Evolutionary conservation across 2,888 invertebrate genomes (phyloP), one percentile per base, ranked within the genome.

Genomic region (Drosophila macrospina): DNA sequence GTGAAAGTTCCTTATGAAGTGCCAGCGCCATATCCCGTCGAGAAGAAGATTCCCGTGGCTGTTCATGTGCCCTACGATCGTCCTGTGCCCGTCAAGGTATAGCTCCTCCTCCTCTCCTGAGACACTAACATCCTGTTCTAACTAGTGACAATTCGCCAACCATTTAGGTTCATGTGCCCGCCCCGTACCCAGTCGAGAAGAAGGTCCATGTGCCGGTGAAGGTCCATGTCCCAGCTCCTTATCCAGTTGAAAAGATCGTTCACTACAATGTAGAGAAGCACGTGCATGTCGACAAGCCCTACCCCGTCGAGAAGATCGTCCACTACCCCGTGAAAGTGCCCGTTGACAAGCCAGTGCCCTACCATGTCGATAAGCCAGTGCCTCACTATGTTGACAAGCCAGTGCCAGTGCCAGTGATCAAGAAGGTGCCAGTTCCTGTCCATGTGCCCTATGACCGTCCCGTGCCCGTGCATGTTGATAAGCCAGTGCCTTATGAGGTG

Each of bases 1-100:
- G 95, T 96, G 52, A 96, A 96, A 91, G 96, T 96, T 64, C 96
- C 96, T 76, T 95, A 95, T 69, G 95, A 96, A 89, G 94, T 96
- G 69, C 96, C 96, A 80, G 94, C 94, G 82, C 96, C 96, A 82
- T 96, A 96, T 93, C 96, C 96, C 88, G 95, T 95, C 79, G 95
- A 95, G 91, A 95, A 95, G 93, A 94, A 94, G 93, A 95, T 96
- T 50, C 96, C 95, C 89, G 95, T 95, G 71, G 95, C 96, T 80
- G 95, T 95, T 45, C 95, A 93, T 90, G 94, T 95, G 32, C 95
- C 95, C 89, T 95, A 96, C 73, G 96, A 96, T 84, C 94, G 94
- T 86, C 96, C 95, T 85, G 96, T 96, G 93, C 96, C 96, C 89
- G 95, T 95, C 74, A 95, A 95, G 86, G 82, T 82, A 59, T 26